Evolutionary conservation across 2,797 vertebrate species (phyloP), one percentile per base, ranked within the genome.

Genomic region (Pteronotus mesoamericanus): DNA sequence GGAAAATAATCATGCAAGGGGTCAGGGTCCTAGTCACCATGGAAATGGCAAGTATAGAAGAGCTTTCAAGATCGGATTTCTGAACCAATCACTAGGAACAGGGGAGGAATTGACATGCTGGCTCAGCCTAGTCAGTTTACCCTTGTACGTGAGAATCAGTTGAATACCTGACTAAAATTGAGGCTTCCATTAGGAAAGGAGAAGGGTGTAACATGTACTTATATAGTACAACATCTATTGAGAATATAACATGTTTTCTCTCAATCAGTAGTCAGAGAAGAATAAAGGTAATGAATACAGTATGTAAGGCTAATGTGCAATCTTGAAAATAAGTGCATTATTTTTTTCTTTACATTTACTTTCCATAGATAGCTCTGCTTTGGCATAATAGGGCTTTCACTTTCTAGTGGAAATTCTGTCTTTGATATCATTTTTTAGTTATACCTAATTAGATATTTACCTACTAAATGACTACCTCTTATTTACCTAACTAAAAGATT

Each of bases 371-470:
- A 77, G 29, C 21, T 92, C 37, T 61, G 69, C 22, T 84, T 85
- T 92, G 29, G 42, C 37, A 48, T 69, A 74, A 84, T 19, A 22
- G 11, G 29, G 1, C 18, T 85, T 86, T 64, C 5, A 21, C n/a
- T 82, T 77, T 77, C 68, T 53, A 57, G 24, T 18, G 16, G 29
- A 96, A 80, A 93, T 42, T 42, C 32, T 85, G 39, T 21, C 37
- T 53, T 69, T 95, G 59, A 66, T 95, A 75, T 80, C 18, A 71
- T 42, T 89, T 57, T n/a, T n/a, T 92, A 61, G 69, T 79, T 92
- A 29, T 24, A 77, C 4, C 34, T 86, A 79, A 24, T n/a, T 37
- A 34, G 9, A 32, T 66, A 48, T 37, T 29, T 51, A 21, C n/a
- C 57, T 64, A 37, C 72, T 57, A 82, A 87, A 66, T 32, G 5